Base-by-base conservation (phyloP, 2,113 vertebrate genomes). In the Sceloporus tristichus region DNA sequence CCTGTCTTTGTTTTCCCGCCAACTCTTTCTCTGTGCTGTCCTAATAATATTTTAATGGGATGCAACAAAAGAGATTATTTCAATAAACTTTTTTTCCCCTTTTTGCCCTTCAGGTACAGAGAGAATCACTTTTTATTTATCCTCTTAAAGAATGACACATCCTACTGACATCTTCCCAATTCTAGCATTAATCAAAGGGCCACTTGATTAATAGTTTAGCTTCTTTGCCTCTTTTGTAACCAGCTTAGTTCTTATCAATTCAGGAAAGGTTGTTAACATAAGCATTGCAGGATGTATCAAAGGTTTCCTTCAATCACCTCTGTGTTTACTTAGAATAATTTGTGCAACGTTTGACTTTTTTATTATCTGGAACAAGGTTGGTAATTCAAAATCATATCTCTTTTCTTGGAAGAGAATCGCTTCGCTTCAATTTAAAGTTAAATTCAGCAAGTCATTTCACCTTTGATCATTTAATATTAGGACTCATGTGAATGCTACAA, bases 11-110 rank as follows among this genome's bases (percentile, higher is more conserved):
- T 73, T 94, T 93, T 92, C 89, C 86, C 89, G 91, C 40, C 86
- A 82, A 85, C 86, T 78, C 79, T 92, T 93, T 87, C 85, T 85
- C 91, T 73, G 85, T n/a, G 77, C 86, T 92, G 90, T 92, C 92
- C 87, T 95, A 91, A 85, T 92, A 95, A 92, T 84, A 94, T 89
- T 96, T 95, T 95, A 91, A 94, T 91, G 92, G 92, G 89, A 92
- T 79, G 74, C 0, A 1, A 91, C 92, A 91, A 92, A 85, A 94
- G 92, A 92, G 85, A 87, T 80, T 88, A 83, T 94, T 93, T 88
- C 87, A 94, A 89, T 93, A 91, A 94, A 93, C n/a, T 54, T 19
- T 88, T 90, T 84, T 59, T 84, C 92, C 93, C 87, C 85, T 40
- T 62, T 62, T 62, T 62, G 59, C 18, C 27, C 70, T 93, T 94